Evolutionary conservation across 2,888 invertebrate genomes (phyloP).

Genomic region (Ypsolopha sequella): DNA sequence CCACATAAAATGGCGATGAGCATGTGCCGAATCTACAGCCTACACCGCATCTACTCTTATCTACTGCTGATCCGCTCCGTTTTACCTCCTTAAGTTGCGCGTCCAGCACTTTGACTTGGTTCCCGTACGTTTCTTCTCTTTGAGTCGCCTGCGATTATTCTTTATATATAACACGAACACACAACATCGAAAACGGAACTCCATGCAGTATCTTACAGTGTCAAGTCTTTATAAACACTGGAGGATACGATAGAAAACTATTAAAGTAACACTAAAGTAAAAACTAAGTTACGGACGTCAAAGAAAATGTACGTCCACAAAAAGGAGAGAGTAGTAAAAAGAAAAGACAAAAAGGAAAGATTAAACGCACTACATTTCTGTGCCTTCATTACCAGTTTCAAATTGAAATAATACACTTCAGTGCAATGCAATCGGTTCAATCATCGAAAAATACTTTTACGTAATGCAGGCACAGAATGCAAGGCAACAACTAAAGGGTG

Average conservation of each 20-base stretch:
- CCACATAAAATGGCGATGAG: slow-evolving; percentile 49
- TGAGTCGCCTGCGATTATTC: slow-evolving; percentile 86
- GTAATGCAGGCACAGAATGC: slow-evolving; percentile 33
- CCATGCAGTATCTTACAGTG: slow-evolving; percentile 44
- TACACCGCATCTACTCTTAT: slow-evolving; percentile 51
- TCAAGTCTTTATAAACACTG: slow-evolving; percentile 24
- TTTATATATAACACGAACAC: slow-evolving; percentile 54
- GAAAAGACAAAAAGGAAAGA: slow-evolving; percentile 11
- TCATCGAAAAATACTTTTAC: slow-evolving; percentile 1
- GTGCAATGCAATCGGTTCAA: neutral
- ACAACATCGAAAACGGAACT: slow-evolving; percentile 47
- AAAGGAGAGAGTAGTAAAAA: slow-evolving; percentile 35
- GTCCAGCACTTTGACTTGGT: slow-evolving; percentile 90
- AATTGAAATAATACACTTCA: neutral
- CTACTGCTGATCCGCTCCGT: slow-evolving; percentile 21
- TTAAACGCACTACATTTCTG: slow-evolving; percentile 30
- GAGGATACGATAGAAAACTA: slow-evolving; percentile 21
- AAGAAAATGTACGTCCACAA: slow-evolving; percentile 31
- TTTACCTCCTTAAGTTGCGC: slow-evolving; percentile 95
- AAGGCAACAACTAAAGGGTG: slow-evolving; percentile 21
- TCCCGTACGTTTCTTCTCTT: slow-evolving; percentile 94
- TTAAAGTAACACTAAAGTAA: slow-evolving; percentile 13
- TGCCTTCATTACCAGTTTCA: slow-evolving; percentile 33
- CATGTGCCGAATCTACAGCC: slow-evolving; percentile 52
- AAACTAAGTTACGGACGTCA: slow-evolving; percentile 18